phyloP scores from a whole-genome alignment of 2,888 invertebrate species.

The Nomada fucata region DNA sequence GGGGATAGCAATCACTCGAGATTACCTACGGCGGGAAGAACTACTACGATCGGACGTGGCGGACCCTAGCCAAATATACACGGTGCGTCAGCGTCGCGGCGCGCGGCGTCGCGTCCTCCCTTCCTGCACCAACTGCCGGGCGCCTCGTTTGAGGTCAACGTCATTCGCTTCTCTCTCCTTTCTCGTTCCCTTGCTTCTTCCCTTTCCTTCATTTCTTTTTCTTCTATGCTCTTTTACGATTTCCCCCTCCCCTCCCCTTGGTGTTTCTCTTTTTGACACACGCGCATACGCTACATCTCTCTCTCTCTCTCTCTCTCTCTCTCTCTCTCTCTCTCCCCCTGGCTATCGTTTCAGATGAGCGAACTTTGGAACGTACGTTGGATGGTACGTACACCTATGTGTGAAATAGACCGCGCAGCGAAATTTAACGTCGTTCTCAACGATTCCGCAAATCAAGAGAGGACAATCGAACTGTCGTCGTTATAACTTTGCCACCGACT shows the following conservation, averaged over 20 bases:
- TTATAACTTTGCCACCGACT: background rate
- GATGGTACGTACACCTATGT: constrained; percentile 40
- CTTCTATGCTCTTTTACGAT: constrained; percentile 36
- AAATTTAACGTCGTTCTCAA: constrained; percentile 19
- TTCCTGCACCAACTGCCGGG: constrained; percentile 75
- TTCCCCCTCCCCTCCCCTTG: constrained; percentile 11
- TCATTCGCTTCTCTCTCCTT: constrained; percentile 76
- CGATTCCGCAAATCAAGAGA: background rate
- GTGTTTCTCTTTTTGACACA: constrained; percentile 15
- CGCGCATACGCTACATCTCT: constrained; percentile 13
- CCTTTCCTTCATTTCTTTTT: constrained; percentile 57
- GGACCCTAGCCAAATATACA: constrained; percentile 82
- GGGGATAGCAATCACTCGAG: constrained; percentile 57
- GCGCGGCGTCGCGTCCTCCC: constrained; percentile 81
- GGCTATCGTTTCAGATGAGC: constrained; percentile 66
- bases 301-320: too few relatives aligned
- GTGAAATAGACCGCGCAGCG: constrained; percentile 40
- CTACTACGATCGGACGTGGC: constrained; percentile 68
- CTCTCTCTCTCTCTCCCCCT: constrained; percentile 22
- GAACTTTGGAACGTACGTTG: constrained; percentile 63
- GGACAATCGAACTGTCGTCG: background rate
- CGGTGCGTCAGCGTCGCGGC: constrained; percentile 84
- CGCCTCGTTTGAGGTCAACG: constrained; percentile 83
- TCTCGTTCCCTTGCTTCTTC: constrained; percentile 58
- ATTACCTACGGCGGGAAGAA: constrained; percentile 65